Base-by-base conservation (phyloP, 2,113 vertebrate genomes). In the Prunella himalayana region DNA sequence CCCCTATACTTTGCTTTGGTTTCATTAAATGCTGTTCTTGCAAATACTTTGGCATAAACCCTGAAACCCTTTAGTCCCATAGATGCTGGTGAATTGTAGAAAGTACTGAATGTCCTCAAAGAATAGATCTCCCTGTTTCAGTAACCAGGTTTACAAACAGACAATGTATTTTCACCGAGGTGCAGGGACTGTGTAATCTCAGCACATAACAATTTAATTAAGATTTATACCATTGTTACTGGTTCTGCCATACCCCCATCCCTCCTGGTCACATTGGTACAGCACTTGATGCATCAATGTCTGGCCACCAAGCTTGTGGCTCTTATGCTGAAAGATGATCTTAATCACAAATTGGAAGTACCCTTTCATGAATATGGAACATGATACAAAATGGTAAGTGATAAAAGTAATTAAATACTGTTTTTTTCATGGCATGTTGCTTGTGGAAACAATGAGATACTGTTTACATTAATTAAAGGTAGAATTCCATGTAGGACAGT, bases 11-110 rank as follows among this genome's bases (percentile, higher is more conserved):
- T 69, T 68, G 35, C 81, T 88, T 92, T 75, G 71, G 44, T 94
- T 95, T 89, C 66, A 50, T 18, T 95, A 82, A 95, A 77, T 72
- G 50, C 51, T 92, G 45, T 78, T 73, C 77, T 90, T 69, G 39
- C 42, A 90, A 83, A 59, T 66, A 89, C 77, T 79, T 83, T 31
- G 78, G 72, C 69, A 86, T 49, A 71, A 94, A 75, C 37, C 28
- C 54, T 53, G 78, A 82, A 81, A 54, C 72, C 61, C 71, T 57
- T 88, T 39, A 79, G 61, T 79, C 14, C 44, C 47, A 41, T 5
- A 72, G 44, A 66, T 45, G 25, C 6, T 80, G 61, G 33, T 15
- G 28, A 93, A 86, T 6, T 70, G 68, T 86, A 91, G 45, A 54
- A 91, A 72, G 57, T 51, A 61, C 21, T 27, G 57, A 60, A 70